Evolutionary conservation across 2,888 invertebrate species (phyloP), one percentile per base, ranked within the genome.

Genomic region (Ornithoptera priamus): DNA sequence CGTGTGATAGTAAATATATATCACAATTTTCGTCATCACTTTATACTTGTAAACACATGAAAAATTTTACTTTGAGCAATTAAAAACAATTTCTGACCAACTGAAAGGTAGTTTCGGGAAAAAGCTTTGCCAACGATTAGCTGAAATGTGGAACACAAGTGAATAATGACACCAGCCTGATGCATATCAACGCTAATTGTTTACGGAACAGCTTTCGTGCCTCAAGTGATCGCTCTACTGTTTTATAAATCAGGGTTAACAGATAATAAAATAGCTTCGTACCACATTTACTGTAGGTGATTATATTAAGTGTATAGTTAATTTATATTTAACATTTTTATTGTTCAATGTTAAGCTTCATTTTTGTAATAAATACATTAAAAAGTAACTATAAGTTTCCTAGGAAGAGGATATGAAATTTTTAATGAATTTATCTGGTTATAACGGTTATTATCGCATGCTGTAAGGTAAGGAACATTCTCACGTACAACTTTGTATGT

Each of bases 111-210:
- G 62, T 64, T 69, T 65, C 42, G 50, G 61, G 57, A 62, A 62
- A 69, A 65, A 46, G 50, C 62, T 50, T 67, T n/a, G 17, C 46
- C 63, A 53, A 59, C 67, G 53, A 70, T 62, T 70, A 70, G 53
- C 53, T 36, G 42, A 50, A 67, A 66, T 66, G 62, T 67, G 50
- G 67, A 63, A 53, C 67, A 10, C 70, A 80, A 79, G 82, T 87
- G 86, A 86, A 77, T 85, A 83, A 88, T 86, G 81, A 77, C 80
- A 71, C 72, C 73, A 76, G 75, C 75, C 80, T 73, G 81, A 81
- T 82, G 84, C 79, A 66, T 81, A 88, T 88, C 87, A 80, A 75
- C 79, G 77, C 79, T 87, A 87, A 88, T 88, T 86, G 85, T 87
- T 88, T 83, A 85, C 80, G 81, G 78, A 79, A 80, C 77, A 80